These are phyloP conservation scores for Lagria hirta DNA, from an alignment of 2,888 invertebrate genomes.

Conservation along the genomic window DNA sequence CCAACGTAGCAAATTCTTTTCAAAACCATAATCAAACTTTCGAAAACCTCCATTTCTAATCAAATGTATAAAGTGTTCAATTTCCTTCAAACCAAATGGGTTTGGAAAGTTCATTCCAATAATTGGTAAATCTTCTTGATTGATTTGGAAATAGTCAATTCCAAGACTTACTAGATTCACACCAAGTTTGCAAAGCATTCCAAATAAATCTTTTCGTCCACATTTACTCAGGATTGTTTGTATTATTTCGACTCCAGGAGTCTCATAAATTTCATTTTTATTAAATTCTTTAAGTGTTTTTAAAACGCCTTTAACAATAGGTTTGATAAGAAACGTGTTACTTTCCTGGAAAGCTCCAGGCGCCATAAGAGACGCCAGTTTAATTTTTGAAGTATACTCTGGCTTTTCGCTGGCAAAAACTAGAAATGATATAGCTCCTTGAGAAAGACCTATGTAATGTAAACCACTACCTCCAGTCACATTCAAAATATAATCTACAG, in stretches of 20 bases:
- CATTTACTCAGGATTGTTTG: not conserved
- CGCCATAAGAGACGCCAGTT: conserved; percentile 2
- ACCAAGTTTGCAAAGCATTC: not conserved
- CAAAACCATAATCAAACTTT: conserved; percentile 16
- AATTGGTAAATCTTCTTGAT: conserved; percentile 2
- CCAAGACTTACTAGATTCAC: not conserved
- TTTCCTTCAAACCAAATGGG: not conserved
- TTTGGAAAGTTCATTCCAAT: not conserved
- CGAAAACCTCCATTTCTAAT: conserved; percentile 7
- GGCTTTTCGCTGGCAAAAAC: conserved; percentile 61
- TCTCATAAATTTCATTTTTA: conserved; percentile 4
- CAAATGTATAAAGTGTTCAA: not conserved
- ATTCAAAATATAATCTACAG: conserved; percentile 66
- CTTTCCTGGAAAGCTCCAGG: not conserved
- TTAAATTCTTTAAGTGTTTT: not conserved
- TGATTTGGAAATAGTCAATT: no score
- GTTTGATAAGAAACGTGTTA: not conserved
- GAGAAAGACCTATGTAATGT: conserved; percentile 73
- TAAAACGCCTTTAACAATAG: not conserved
- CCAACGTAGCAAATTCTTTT: conserved; percentile 14
- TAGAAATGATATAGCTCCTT: conserved; percentile 64
- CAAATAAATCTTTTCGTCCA: conserved; percentile 2
- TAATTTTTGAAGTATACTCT: conserved; percentile 64
- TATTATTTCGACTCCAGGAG: not conserved
- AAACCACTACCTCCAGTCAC: conserved; percentile 60